These are phyloP conservation scores for Henricia sp. DNA, from an alignment of 53 echinoderm and acorn worm species.

Conservation along the genomic window DNA sequence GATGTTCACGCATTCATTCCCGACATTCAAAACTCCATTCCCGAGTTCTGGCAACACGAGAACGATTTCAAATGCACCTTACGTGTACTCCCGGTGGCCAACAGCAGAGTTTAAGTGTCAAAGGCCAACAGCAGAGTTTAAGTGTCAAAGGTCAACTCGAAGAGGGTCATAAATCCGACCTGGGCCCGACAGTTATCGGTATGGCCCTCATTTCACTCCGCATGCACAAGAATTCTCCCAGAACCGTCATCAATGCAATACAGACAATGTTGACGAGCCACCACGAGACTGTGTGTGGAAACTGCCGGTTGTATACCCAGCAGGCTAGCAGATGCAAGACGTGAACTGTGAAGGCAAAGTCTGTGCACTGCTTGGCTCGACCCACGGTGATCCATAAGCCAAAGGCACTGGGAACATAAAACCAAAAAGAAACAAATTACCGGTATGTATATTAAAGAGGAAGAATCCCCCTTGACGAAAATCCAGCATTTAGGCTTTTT, in stretches of 20 bases:
- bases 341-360: constrained; percentile 93
- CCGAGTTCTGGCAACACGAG: too few relatives aligned
- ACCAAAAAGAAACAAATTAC: too few relatives aligned
- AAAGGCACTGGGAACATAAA: constrained; percentile 90
- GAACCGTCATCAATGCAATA: constrained; percentile 91
- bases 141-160: too few relatives aligned
- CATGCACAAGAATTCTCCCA: constrained; percentile 98
- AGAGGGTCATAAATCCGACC: constrained; percentile 98
- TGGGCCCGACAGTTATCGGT: constrained; percentile 69
- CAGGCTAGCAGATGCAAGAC: constrained; percentile 87
- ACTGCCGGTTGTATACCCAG: constrained; percentile 90
- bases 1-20: too few relatives aligned
- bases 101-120: too few relatives aligned
- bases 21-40: too few relatives aligned
- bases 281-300: constrained; percentile 88
- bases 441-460: too few relatives aligned
- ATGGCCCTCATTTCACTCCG: constrained; percentile 92
- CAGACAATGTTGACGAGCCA: constrained; percentile 97
- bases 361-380: constrained; percentile 94
- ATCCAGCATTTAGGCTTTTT: too few relatives aligned
- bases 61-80: too few relatives aligned
- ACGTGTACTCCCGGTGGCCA: too few relatives aligned
- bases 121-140: too few relatives aligned
- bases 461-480: too few relatives aligned
- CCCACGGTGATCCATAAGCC: constrained; percentile 91